Evolutionary conservation across 1,140 invertebrate genomes (phyloP).

Genomic region (Ganaspis sp.): DNA sequence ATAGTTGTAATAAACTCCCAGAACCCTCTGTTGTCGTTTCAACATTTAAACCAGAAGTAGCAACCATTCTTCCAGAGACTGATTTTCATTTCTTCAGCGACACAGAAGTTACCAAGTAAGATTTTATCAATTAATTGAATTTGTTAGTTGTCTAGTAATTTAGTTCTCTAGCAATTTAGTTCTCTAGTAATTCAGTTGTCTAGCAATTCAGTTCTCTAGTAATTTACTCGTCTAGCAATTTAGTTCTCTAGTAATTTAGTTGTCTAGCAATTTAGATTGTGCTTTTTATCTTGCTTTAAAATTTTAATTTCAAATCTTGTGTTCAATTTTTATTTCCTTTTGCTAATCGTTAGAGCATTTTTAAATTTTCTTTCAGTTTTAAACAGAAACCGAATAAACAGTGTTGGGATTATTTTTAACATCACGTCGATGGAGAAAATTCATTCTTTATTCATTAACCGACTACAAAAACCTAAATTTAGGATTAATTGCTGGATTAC

Average conservation of each 20-base stretch:
- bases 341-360: not conserved
- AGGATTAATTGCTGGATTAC: no score
- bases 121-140: slow-evolving; percentile 36
- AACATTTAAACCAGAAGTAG: slow-evolving; percentile 39
- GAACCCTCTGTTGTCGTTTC: slow-evolving; percentile 41
- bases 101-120: slow-evolving; percentile 88
- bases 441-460: not conserved
- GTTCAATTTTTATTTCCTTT: slow-evolving; percentile 11
- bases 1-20: slow-evolving; percentile 45
- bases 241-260: no score
- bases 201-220: no score
- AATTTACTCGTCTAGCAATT: no score
- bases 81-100: slow-evolving; percentile 95
- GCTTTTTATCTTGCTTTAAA: slow-evolving; percentile 6
- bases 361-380: not conserved
- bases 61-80: slow-evolving; percentile 68
- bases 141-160: not conserved
- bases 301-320: no score
- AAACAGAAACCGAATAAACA: not conserved
- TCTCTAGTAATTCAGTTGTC: no score
- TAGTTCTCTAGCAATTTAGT: no score
- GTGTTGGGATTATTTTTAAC: not conserved
- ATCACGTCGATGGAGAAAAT: not conserved
- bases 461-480: not conserved
- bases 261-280: no score